A percentile compares a stretch with the other conserved stretches of the same genome.
Conservation (phyloP, 1,140 invertebrate genomes). For the Eubasilissa regina region DNA sequence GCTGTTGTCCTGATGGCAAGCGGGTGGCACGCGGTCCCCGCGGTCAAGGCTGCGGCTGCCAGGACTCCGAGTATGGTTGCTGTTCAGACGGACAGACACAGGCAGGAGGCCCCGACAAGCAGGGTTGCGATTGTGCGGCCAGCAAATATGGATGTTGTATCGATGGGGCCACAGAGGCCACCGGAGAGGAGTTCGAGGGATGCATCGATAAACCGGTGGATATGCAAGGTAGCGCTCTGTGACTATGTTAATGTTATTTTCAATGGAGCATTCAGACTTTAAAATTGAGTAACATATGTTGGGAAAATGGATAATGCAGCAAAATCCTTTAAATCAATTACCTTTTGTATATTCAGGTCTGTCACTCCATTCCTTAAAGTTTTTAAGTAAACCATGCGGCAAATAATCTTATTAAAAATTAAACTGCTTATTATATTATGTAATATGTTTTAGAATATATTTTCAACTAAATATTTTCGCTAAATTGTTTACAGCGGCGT, state of each 20-base stretch:
- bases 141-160: conserved; percentile 90
- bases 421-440: too few relatives aligned
- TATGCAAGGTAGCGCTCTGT: conserved; percentile 73
- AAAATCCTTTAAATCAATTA: too few relatives aligned
- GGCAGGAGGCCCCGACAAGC: conserved; percentile 79
- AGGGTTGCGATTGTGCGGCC: conserved; percentile 85
- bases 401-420: too few relatives aligned
- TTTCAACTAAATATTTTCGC: too few relatives aligned
- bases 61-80: conserved; percentile 86
- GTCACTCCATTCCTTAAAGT: too few relatives aligned
- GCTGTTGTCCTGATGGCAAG: conserved; percentile 93
- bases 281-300: too few relatives aligned
- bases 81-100: conserved; percentile 88
- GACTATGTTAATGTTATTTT: too few relatives aligned
- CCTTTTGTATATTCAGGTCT: too few relatives aligned
- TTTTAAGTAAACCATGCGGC: too few relatives aligned
- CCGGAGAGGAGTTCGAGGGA: conserved; percentile 87
- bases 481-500: conserved; percentile 75
- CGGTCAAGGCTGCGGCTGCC: conserved; percentile 86
- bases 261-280: too few relatives aligned
- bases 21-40: conserved; percentile 85
- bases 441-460: too few relatives aligned
- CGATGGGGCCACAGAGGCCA: conserved; percentile 85
- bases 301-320: too few relatives aligned
- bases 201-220: conserved; percentile 80